Evolutionary conservation across 2,113 vertebrate genomes (phyloP), one percentile per base, ranked within the genome.

Genomic region (Onychorhynchus coronatus): DNA sequence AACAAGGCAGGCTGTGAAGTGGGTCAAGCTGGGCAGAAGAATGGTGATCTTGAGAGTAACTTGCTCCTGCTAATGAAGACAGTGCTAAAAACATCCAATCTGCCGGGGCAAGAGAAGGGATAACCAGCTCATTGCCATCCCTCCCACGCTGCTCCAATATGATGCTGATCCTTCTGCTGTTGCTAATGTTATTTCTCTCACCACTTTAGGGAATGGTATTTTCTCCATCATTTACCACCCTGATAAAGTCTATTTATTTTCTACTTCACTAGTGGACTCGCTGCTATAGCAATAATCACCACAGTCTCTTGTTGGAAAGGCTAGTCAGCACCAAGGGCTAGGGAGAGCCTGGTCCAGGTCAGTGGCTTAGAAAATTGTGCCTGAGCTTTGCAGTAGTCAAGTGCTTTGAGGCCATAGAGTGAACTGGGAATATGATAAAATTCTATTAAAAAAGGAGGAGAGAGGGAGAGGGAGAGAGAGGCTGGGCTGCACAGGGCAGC

Each of bases 321-420:
- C 42, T 82, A 59, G n/a, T 74, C 56, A 78, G 77, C 78, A 68
- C 30, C n/a, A 75, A 37, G 35, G 70, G 39, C 42, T 67, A 9
- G 27, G 68, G 47, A 82, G 52, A 82, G 42, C 59, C 88, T 71
- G 62, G 83, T 95, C 52, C 85, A 63, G 66, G 82, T 88, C 85
- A 93, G 19, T 93, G 91, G 83, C 79, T 95, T 85, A 88, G 94
- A 95, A 96, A 95, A 95, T 95, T 85, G 88, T 44, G 52, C 66
- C 52, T 74, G 70, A 58, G 66, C 28, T 90, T 88, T 78, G 50
- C 61, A 66, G 61, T 44, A 62, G 42, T 63, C 28, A 59, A 53
- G 30, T 35, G 31, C 39, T 90, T 71, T 82, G 66, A 85, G 56
- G n/a, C 55, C 70, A 80, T 27, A 72, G 23, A 39, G 30, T 47